phyloP scores from a whole-genome alignment of 2,113 vertebrate species.

The Phaethornis superciliosus region DNA sequence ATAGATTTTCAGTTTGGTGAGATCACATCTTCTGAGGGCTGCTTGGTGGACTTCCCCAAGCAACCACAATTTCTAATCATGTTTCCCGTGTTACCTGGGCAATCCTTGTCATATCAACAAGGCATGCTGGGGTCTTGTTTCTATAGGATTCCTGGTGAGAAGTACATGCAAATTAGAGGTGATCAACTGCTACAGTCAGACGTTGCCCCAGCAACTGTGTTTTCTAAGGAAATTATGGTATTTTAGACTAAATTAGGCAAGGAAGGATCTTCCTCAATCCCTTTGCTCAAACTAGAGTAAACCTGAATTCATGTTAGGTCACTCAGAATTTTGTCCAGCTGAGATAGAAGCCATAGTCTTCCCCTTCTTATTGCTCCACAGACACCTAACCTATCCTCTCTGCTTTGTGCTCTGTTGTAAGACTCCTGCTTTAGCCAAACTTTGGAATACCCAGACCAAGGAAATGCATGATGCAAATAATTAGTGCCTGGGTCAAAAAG shows the following conservation, averaged over 20 bases:
- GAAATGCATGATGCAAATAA: not conserved
- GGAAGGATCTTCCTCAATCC: not conserved
- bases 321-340: not conserved
- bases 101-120: fast-evolving
- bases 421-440: not conserved
- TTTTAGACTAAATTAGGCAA: not conserved
- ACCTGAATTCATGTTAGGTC: not conserved
- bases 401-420: not conserved
- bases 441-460: not conserved
- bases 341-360: not conserved
- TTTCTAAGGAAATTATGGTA: not conserved
- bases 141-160: not conserved
- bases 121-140: not conserved
- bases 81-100: not conserved
- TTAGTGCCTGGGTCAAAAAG: not conserved
- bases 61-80: not conserved
- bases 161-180: not conserved
- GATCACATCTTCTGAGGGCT: not conserved
- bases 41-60: not conserved
- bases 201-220: not conserved
- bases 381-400: not conserved
- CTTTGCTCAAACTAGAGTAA: not conserved
- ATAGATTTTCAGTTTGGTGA: not conserved
- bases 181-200: not conserved
- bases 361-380: not conserved